A percentile compares a stretch with the other conserved stretches of the same genome.
These are phyloP conservation scores for Apogon hyalosoma DNA, from an alignment of 2,797 vertebrate species.

Conservation along the genomic window DNA sequence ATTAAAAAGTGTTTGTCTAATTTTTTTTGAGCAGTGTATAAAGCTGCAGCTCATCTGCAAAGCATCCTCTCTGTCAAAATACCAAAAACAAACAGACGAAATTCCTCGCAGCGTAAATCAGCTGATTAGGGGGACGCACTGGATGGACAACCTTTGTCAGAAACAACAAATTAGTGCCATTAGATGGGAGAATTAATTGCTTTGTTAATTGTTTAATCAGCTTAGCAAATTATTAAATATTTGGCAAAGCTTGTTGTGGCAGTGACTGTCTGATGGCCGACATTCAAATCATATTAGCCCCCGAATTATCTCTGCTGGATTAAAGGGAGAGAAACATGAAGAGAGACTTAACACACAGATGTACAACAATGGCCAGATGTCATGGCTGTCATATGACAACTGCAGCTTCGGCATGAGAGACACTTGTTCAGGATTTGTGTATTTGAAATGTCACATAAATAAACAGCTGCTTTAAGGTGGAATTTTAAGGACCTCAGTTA, in stretches of 20 bases:
- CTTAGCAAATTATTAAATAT: slow-evolving; percentile 83
- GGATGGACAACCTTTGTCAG: slow-evolving; percentile 79
- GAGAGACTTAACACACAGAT: slow-evolving; percentile 72
- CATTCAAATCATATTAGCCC: slow-evolving; percentile 81
- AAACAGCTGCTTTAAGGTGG: too few relatives aligned
- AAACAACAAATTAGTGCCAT: slow-evolving; percentile 84
- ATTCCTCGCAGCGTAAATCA: slow-evolving; percentile 69
- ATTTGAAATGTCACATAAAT: neutral
- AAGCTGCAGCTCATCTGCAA: slow-evolving; percentile 20
- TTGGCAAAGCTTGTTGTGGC: slow-evolving; percentile 78
- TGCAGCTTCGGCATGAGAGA: slow-evolving; percentile 23
- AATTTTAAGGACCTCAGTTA: too few relatives aligned
- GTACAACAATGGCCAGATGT: slow-evolving; percentile 72
- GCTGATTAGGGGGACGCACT: slow-evolving; percentile 77
- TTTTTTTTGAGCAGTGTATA: too few relatives aligned
- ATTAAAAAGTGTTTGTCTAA: too few relatives aligned
- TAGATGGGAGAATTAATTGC: slow-evolving; percentile 83
- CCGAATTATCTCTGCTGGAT: slow-evolving; percentile 79
- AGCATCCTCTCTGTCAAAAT: slow-evolving; percentile 23
- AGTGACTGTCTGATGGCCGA: slow-evolving; percentile 73
- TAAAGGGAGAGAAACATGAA: slow-evolving; percentile 69
- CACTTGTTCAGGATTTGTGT: slow-evolving; percentile 7
- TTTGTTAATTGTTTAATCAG: slow-evolving; percentile 84
- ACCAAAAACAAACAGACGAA: slow-evolving; percentile 56
- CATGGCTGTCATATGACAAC: slow-evolving; percentile 36